phyloP scores from a whole-genome alignment of 35 echinoderm and acorn worm species.

The Stichopus chloronotus region DNA sequence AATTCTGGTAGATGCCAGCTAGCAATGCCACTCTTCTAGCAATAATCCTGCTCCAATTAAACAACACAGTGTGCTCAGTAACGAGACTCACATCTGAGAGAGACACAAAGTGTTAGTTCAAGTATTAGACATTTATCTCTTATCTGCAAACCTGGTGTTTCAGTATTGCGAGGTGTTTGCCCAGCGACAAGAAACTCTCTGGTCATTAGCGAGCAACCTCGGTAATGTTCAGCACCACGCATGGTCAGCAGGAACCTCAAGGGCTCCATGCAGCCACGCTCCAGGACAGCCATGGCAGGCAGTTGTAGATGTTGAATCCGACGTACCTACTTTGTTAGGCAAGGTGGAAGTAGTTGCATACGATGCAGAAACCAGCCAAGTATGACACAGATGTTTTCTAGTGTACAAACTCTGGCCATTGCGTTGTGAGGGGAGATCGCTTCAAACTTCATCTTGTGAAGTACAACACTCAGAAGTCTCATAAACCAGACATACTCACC shows the following conservation, averaged over 20 bases:
- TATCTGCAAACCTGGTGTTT: no score
- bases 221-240: background rate
- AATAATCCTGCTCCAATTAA: no score
- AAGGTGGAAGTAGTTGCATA: background rate
- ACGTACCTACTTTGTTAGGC: background rate
- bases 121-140: no score
- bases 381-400: background rate
- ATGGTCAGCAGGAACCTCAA: background rate
- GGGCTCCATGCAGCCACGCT: background rate
- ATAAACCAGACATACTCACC: background rate
- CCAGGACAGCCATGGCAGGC: background rate
- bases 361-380: background rate
- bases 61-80: no score
- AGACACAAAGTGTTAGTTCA: no score
- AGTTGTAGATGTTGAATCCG: background rate
- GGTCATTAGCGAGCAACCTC: background rate
- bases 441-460: background rate
- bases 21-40: no score
- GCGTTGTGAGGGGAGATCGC: background rate
- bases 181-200: background rate
- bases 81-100: no score
- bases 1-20: no score
- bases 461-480: conserved; percentile 10
- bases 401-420: background rate
- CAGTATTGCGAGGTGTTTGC: background rate